phyloP scores from a whole-genome alignment of 2,888 invertebrate genomes.

The Luffia ferchaultella region DNA sequence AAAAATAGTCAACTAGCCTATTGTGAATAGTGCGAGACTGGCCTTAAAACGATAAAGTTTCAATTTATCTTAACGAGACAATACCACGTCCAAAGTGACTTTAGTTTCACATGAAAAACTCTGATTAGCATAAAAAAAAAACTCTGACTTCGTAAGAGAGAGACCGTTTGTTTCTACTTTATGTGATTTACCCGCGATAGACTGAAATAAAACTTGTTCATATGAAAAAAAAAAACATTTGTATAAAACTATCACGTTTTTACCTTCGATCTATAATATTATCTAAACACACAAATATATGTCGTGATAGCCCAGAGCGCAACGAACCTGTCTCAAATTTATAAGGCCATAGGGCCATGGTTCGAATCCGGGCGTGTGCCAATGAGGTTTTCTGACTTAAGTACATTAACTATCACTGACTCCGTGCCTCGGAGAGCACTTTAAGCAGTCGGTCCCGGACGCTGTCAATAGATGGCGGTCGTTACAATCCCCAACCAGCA shows the following conservation, averaged over 20 bases:
- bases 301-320: too few species aligned
- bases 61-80: conserved; percentile 21
- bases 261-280: too few species aligned
- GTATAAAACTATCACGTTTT: not conserved
- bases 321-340: too few species aligned
- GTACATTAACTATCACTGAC: too few species aligned
- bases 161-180: not conserved
- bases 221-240: not conserved
- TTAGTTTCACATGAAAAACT: conserved; percentile 17
- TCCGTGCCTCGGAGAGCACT: too few species aligned
- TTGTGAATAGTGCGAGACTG: not conserved
- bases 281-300: too few species aligned
- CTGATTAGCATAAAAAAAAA: conserved; percentile 16
- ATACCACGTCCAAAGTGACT: conserved; percentile 12
- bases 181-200: not conserved
- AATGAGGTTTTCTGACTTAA: too few species aligned
- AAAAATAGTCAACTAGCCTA: not conserved
- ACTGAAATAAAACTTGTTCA: not conserved
- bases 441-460: too few species aligned
- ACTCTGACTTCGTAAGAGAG: not conserved
- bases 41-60: conserved; percentile 20
- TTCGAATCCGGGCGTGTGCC: too few species aligned
- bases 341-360: too few species aligned
- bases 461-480: too few species aligned
- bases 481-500: too few species aligned